Evolutionary conservation across 92 coral and sea anemone genomes (phyloP).

Genomic region (Pocillopora meandrina): DNA sequence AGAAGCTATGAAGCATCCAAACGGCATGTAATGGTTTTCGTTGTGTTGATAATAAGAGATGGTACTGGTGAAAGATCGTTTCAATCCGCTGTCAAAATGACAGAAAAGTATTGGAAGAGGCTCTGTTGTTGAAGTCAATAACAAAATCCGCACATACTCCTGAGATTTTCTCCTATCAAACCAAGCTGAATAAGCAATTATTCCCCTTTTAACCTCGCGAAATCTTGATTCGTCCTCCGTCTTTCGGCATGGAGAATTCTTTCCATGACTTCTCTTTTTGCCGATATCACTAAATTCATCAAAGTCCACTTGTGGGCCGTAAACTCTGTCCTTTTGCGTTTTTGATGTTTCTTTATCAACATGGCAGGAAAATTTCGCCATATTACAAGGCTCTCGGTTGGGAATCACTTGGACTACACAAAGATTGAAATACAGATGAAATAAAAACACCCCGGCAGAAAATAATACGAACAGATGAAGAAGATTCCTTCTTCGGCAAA

Average conservation of each 20-base stretch:
- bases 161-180: conserved; percentile 22
- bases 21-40: conserved; percentile 22
- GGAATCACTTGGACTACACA: not conserved
- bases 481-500: not conserved
- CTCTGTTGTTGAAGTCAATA: conserved; percentile 11
- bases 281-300: not conserved
- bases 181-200: conserved; percentile 36
- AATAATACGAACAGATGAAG: not conserved
- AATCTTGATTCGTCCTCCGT: conserved; percentile 11
- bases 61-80: not conserved
- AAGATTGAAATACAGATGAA: not conserved
- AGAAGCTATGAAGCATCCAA: conserved; percentile 64
- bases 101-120: conserved; percentile 31
- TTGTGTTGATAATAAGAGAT: conserved; percentile 23
- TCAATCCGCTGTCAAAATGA: conserved; percentile 1
- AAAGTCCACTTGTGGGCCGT: not conserved
- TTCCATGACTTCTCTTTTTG: too few species aligned
- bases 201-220: conserved; percentile 12
- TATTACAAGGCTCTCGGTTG: not conserved
- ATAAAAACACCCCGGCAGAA: not conserved
- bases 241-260: not conserved
- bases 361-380: not conserved
- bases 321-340: not conserved
- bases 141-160: conserved; percentile 21
- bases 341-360: not conserved